Evolutionary conservation across 2,888 invertebrate genomes (phyloP).

Genomic region (Mimumesa dahlbomi): DNA sequence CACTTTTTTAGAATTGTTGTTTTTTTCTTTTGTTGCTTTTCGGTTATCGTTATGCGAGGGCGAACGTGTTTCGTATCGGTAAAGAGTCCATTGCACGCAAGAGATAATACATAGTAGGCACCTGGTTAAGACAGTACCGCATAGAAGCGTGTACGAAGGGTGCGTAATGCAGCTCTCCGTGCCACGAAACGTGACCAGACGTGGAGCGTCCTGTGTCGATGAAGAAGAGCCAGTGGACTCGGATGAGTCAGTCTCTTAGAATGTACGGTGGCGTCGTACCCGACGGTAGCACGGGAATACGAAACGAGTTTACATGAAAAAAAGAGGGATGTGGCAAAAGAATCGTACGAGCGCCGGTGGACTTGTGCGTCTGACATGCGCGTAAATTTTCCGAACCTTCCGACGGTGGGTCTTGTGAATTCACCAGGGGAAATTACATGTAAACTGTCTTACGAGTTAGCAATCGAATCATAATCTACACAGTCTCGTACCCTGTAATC

Average conservation of each 20-base stretch:
- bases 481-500: background rate
- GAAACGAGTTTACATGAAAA: slow-evolving; percentile 62
- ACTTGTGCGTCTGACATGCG: slow-evolving; percentile 27
- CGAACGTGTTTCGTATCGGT: slow-evolving; percentile 47
- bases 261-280: slow-evolving; percentile 69
- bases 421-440: background rate
- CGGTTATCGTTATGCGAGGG: slow-evolving; percentile 31
- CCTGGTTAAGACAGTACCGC: slow-evolving; percentile 62
- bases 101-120: slow-evolving; percentile 53
- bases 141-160: slow-evolving; percentile 70
- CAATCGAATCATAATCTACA: background rate
- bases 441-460: no score
- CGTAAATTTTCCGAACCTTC: slow-evolving; percentile 7
- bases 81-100: slow-evolving; percentile 50
- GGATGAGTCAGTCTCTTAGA: slow-evolving; percentile 72
- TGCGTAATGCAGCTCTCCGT: slow-evolving; percentile 70
- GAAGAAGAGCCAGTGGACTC: slow-evolving; percentile 65
- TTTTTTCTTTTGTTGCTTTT: background rate
- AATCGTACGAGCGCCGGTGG: slow-evolving; percentile 40
- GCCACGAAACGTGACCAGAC: slow-evolving; percentile 74
- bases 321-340: slow-evolving; percentile 57
- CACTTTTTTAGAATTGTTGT: no score
- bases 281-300: slow-evolving; percentile 65
- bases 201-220: slow-evolving; percentile 69
- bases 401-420: background rate